Evolutionary conservation across 2,888 invertebrate genomes (phyloP), one percentile per base, ranked within the genome.

Genomic region (Aspidiotus destructor): DNA sequence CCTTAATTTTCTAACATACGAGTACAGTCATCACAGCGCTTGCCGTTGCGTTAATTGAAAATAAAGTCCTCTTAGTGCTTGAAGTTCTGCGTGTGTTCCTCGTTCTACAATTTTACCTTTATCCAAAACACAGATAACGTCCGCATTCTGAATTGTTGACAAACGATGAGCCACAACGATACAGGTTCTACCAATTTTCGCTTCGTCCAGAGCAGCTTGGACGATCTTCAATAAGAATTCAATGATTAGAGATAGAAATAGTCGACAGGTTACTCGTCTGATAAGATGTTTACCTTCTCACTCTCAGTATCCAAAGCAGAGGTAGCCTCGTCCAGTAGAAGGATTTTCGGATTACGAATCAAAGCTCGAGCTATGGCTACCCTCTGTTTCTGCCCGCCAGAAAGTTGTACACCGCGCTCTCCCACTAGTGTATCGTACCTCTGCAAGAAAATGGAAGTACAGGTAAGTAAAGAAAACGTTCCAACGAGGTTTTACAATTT

Each of bases 341-440:
- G 79, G 74, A 93, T 86, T 75, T 84, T 85, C 0, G 92, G 92
- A 74, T 88, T 83, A 70, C 88, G 79, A 40, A 93, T 81, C 15
- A 93, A 79, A 0, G 92, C 92, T 73, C 92, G 80, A 0, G 92
- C 92, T 72, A 93, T 92, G 8, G 92, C 92, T 61, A 92, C 85
- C 72, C 90, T 79, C 75, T 92, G 91, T 75, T 90, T 90, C 78
- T 92, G 91, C 1, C 91, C 92, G 0, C 91, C 92, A 0, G 87
- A 87, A 41, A 88, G 75, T 75, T 87, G 87, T 1, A 86, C 84
- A 40, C 90, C 91, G 76, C 86, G 86, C 69, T 86, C 85, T 7
- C 90, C 90, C 70, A 89, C 83, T 70, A 85, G 82, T 0, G 90
- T 91, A 8, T 89, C 86, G 74, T 91, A 91, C 5, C 89, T 89